Base-by-base conservation (phyloP, 2,113 vertebrate genomes). In the Embiotoca jacksoni region DNA sequence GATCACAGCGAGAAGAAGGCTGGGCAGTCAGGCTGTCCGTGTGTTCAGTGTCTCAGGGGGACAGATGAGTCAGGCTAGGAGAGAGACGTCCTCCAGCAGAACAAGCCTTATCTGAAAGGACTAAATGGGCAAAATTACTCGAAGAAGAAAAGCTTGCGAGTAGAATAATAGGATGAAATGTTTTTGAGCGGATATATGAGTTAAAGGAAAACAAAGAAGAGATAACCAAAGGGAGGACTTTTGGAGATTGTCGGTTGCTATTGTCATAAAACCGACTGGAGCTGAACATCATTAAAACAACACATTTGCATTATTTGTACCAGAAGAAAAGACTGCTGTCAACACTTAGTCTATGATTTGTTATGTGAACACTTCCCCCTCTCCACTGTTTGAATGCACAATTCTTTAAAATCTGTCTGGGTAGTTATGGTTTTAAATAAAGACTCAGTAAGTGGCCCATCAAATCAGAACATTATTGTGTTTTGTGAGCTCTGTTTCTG, bases 41-140 rank as follows among this genome's bases (percentile, higher is more conserved):
- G 79, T 98, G 77, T 97, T 96, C 91, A 96, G 93, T 63, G 94
- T 98, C 89, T 95, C 96, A 0, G 95, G 94, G 0, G 95, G 94
- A 76, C 94, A 75, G 78, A 87, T 95, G 2, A 62, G 83, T 9
- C 90, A 92, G 0, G 88, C 87, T 65, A 82, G 90, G 85, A 82
- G 95, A 0, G 96, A 95, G 76, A 92, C 94, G 9, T 96, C 95
- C 4, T 96, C 96, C 54, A 97, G 97, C 92, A 95, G 97, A 69
- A 95, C 95, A 70, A 96, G 94, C 86, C 95, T 98, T 35, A 95
- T 99, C 85, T 98, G 92, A 94, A 39, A 0, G 39, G 2, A 46
- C 14, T n/a, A 4, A 62, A 60, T 14, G 33, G 6, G 16, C 15
- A 57, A 8, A 76, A 35, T 15, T 37, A 16, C 13, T 46, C 10